Evolutionary conservation across 2,113 vertebrate species (phyloP).

Genomic region (Macquaria australasica): DNA sequence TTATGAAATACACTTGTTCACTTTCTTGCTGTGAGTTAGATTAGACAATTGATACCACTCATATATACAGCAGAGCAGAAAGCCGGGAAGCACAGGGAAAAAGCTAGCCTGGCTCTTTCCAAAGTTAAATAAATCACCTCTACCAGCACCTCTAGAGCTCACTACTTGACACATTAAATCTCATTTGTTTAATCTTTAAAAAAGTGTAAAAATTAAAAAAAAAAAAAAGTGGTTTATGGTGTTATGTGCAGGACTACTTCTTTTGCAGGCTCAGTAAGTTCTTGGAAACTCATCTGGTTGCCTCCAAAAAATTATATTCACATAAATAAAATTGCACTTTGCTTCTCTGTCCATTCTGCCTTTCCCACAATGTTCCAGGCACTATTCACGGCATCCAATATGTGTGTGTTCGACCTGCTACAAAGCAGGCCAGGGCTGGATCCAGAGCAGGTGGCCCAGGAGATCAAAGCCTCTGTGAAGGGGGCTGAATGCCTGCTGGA

Average conservation of each 20-base stretch:
- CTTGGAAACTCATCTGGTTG: not conserved
- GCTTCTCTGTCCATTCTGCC: not conserved
- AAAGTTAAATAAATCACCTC: not conserved
- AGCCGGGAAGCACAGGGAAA: not conserved
- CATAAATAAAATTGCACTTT: not conserved
- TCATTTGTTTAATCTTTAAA: no score
- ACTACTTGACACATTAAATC: not conserved
- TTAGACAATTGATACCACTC: not conserved
- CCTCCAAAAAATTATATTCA: not conserved
- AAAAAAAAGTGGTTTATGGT: not conserved
- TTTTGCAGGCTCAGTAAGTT: not conserved
- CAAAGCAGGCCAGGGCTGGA: slow-evolving; percentile 69
- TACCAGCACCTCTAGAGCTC: not conserved
- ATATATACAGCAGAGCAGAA: no score
- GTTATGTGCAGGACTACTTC: no score
- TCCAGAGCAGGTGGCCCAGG: slow-evolving; percentile 81
- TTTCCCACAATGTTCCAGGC: slow-evolving; percentile 79
- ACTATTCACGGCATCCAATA: slow-evolving; percentile 89
- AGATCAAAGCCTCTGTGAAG: slow-evolving; percentile 78
- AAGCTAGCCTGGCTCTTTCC: not conserved
- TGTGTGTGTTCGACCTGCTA: slow-evolving; percentile 91
- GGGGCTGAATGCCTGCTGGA: slow-evolving; percentile 89
- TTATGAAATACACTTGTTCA: not conserved
- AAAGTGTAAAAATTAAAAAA: no score
- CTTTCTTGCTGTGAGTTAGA: not conserved